A percentile compares a stretch with the other conserved stretches of the same genome.
These are phyloP conservation scores for Megamerina dolium DNA, from an alignment of 2,888 invertebrate genomes.

Conservation along the genomic window DNA sequence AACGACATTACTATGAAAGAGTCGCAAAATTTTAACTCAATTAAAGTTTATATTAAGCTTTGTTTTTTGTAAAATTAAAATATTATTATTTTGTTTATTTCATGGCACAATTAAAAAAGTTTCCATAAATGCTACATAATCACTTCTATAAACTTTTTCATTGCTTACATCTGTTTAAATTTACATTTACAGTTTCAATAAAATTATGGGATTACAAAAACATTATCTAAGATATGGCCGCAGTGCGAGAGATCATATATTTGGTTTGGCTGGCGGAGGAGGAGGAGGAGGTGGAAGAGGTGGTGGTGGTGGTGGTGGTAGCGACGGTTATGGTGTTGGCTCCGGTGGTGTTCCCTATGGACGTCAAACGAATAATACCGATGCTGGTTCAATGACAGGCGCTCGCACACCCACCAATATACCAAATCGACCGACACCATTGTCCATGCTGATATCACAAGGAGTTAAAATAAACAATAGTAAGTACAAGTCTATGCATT, in stretches of 20 bases:
- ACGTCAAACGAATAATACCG: conserved; percentile 13
- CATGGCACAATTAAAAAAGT: too few relatives aligned
- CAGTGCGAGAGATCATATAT: conserved; percentile 64
- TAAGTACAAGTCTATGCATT: conserved; percentile 57
- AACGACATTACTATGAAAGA: too few relatives aligned
- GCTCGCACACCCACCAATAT: conserved; percentile 27
- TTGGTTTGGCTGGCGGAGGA: conserved; percentile 54
- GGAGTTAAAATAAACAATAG: conserved; percentile 69
- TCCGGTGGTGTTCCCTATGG: conserved; percentile 12
- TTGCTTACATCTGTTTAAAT: neutral
- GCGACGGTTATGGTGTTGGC: conserved; percentile 7
- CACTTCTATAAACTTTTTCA: too few relatives aligned
- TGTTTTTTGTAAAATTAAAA: too few relatives aligned
- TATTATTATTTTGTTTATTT: too few relatives aligned
- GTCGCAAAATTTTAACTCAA: too few relatives aligned
- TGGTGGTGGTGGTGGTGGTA: conserved; percentile 16
- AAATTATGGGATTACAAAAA: conserved; percentile 64
- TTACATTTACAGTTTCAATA: neutral
- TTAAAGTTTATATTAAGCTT: too few relatives aligned
- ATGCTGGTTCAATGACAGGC: too few relatives aligned
- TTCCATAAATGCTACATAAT: too few relatives aligned
- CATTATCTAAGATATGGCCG: conserved; percentile 73
- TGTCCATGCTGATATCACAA: conserved; percentile 76
- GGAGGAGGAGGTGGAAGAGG: conserved; percentile 19
- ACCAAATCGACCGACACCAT: conserved; percentile 55